These are phyloP conservation scores for Alectoris magna DNA, from an alignment of 2,797 vertebrate species.

Conservation along the genomic window DNA sequence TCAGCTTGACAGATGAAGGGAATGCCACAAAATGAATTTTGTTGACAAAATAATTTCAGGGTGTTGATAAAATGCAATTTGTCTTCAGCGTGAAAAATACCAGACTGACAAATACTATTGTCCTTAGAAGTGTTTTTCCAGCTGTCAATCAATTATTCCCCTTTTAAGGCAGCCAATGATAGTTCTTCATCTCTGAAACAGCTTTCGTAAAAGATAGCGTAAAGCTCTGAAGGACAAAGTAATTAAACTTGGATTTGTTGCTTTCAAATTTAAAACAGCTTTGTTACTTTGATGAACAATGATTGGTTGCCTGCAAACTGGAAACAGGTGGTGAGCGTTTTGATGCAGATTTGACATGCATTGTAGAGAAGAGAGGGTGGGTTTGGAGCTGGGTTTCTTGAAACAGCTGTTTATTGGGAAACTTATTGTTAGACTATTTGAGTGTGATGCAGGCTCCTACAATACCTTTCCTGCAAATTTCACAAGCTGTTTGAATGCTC, in stretches of 20 bases:
- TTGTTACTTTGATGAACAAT: slow-evolving; percentile 39
- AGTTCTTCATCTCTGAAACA: slow-evolving; percentile 3
- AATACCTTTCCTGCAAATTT: not conserved
- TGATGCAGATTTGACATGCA: not conserved
- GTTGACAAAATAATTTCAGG: slow-evolving; percentile 53
- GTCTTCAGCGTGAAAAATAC: slow-evolving; percentile 45
- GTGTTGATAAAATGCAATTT: slow-evolving; percentile 53
- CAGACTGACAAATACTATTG: slow-evolving; percentile 12
- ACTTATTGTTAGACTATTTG: not conserved
- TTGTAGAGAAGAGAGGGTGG: not conserved
- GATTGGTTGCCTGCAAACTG: slow-evolving; percentile 17
- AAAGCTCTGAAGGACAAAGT: slow-evolving; percentile 57
- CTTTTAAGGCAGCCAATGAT: slow-evolving; percentile 24
- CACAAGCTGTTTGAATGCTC: not conserved
- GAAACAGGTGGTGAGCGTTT: slow-evolving; percentile 6
- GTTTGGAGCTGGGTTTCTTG: not conserved
- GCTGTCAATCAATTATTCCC: slow-evolving; percentile 24
- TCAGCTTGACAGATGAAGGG: slow-evolving; percentile 43
- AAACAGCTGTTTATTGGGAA: slow-evolving; percentile 25
- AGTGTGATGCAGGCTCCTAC: not conserved
- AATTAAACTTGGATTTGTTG: slow-evolving; percentile 64
- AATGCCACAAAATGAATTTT: slow-evolving; percentile 44
- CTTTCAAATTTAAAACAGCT: slow-evolving; percentile 48
- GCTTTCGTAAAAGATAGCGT: not conserved
- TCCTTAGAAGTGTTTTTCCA: slow-evolving; percentile 14